Base-by-base conservation (phyloP, 1,140 invertebrate species). In the Macrobrachium rosenbergii region DNA sequence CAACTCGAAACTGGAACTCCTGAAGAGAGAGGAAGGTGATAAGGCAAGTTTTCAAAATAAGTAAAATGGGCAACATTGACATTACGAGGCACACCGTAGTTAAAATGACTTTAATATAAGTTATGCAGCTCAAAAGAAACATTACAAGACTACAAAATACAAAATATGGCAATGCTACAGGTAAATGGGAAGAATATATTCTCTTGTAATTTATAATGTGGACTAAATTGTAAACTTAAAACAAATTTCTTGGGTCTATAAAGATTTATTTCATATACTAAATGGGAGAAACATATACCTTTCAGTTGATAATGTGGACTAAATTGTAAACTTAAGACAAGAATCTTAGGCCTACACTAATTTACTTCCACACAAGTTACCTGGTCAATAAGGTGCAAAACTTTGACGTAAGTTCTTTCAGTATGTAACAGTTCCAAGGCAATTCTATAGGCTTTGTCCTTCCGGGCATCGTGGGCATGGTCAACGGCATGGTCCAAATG, bases 381-480 rank as follows among this genome's bases (percentile, higher is more conserved):
- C 91, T 94, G 93, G 90, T 94, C 93, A 78, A 94, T 91, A 2
- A 94, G 92, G 82, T 93, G 92, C 5, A 94, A 91, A 58, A 92
- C 92, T 23, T 90, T 88, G 5, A 94, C 93, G 89, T 94, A 94
- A 8, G 92, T 92, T 88, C 92, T 90, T 90, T 94, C 94, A 12
- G 94, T 94, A 8, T 92, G 91, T 21, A 94, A 90, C 21, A 94
- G 90, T 88, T 94, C 94, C 23, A 91, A 87, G 17, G 93, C 93
- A 43, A 94, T 93, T 88, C 92, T 91, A 59, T 92, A 91, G n/a
- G 93, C 90, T 72, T 90, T 90, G 59, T 90, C 90, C 82, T 90
- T 89, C 17, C 81, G 62, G 37, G 69, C 79, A 64, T 82, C 88
- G 16, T 90, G 69, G 83, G 88, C 79, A 89, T 52, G 52, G 88